These are phyloP conservation scores for Clytia hemisphaerica DNA, from an alignment of 30 jellyfish, hydroid and myxozoan species.

Conservation along the genomic window DNA sequence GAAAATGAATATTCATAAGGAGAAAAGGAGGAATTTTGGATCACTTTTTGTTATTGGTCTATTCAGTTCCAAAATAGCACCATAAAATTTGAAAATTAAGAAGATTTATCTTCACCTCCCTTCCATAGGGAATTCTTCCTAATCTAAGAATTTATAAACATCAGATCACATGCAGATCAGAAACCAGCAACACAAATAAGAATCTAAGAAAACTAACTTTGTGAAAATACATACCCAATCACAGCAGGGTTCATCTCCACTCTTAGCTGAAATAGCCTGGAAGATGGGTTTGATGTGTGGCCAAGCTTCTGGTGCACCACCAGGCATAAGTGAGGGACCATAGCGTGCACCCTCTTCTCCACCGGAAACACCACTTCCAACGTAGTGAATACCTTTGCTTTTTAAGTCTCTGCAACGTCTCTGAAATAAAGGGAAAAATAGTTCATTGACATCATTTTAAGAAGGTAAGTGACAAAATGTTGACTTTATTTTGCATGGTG, in stretches of 20 bases:
- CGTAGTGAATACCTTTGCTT: slow-evolving; percentile 62
- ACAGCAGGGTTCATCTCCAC: slow-evolving; percentile 80
- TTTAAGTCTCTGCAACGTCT: slow-evolving; percentile 72
- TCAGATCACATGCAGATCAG: neutral
- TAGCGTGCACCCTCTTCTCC: slow-evolving; percentile 99
- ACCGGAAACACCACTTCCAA: slow-evolving; percentile 99
- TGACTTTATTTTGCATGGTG: no score
- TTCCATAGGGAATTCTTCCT: no score
- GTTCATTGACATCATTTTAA: no score
- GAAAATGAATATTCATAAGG: neutral
- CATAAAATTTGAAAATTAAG: no score
- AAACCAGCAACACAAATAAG: neutral
- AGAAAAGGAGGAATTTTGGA: neutral
- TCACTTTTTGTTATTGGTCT: neutral
- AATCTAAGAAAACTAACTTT: neutral
- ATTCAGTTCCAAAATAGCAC: neutral
- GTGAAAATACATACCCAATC: slow-evolving; percentile 96
- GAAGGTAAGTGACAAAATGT: neutral
- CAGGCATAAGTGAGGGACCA: slow-evolving; percentile 99
- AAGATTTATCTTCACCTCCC: no score
- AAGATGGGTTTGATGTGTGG: slow-evolving; percentile 77
- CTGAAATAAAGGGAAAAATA: slow-evolving; percentile 27
- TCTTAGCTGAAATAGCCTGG: slow-evolving; percentile 93
- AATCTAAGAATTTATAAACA: no score
- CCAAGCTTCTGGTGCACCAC: slow-evolving; percentile 99